These are phyloP conservation scores for Branchinecta lynchi DNA, from an alignment of 1,140 invertebrate genomes.

Conservation along the genomic window DNA sequence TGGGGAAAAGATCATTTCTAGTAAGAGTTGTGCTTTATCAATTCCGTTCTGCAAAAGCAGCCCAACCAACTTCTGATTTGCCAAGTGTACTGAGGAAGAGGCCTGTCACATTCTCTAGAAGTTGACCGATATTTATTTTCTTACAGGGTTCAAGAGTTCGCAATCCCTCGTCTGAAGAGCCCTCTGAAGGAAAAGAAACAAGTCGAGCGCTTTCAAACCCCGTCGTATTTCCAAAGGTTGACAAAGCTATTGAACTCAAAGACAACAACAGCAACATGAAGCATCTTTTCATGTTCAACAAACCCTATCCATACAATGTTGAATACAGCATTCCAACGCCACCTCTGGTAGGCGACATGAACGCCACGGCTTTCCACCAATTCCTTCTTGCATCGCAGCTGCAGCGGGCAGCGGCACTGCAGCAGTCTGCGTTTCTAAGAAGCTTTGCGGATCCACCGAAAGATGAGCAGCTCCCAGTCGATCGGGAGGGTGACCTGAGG, in stretches of 20 bases:
- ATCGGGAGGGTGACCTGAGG: too few relatives aligned
- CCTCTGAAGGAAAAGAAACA: background rate
- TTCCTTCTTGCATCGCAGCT: conserved; percentile 23
- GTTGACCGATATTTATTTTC: background rate
- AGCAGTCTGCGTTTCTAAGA: background rate
- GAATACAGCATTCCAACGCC: background rate
- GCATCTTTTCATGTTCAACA: background rate
- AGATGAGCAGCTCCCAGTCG: background rate
- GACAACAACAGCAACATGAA: conserved; percentile 10
- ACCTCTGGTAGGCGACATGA: background rate
- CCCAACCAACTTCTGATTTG: too few relatives aligned
- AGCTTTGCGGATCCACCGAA: background rate
- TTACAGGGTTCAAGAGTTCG: background rate
- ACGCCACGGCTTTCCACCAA: conserved; percentile 16
- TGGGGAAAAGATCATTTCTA: too few relatives aligned
- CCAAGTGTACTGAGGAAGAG: too few relatives aligned
- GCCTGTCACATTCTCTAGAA: too few relatives aligned
- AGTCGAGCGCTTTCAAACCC: background rate
- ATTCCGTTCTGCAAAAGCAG: too few relatives aligned
- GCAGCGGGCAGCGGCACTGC: background rate
- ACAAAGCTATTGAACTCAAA: background rate
- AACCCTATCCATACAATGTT: background rate
- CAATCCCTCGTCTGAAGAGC: background rate
- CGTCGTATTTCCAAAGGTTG: background rate
- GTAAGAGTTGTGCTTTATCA: too few relatives aligned